A percentile compares a stretch with the other conserved stretches of the same genome.
These are phyloP conservation scores for Limnodromus scolopaceus DNA, from an alignment of 2,797 vertebrate genomes.

Conservation along the genomic window DNA sequence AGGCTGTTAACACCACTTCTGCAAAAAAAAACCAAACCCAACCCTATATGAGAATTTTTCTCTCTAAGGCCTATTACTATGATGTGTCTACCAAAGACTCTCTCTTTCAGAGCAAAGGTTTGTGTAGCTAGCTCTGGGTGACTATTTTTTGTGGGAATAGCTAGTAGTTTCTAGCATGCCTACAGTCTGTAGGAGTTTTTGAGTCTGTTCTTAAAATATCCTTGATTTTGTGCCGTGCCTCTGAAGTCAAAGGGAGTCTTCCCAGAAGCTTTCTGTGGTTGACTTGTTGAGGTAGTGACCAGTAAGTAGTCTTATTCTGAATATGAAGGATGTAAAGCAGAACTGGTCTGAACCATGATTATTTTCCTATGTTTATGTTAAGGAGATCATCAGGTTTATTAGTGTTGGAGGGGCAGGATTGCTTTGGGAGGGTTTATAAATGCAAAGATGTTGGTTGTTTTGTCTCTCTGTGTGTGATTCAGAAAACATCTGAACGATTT, in stretches of 20 bases:
- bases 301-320: not conserved
- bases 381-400: not conserved
- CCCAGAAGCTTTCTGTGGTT: not conserved
- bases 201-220: not conserved
- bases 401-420: not conserved
- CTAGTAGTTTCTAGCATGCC: not conserved
- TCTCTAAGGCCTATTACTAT: not conserved
- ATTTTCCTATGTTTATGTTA: not conserved
- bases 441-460: not conserved
- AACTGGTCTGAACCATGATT: not conserved
- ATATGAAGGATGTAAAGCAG: not conserved
- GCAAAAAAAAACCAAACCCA: not conserved
- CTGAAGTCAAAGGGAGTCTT: not conserved
- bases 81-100: not conserved
- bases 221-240: not conserved
- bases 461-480: accelerated
- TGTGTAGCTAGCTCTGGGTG: not conserved
- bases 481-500: not conserved
- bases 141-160: not conserved
- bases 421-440: not conserved
- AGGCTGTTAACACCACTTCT: not conserved
- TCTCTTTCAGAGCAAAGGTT: not conserved
- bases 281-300: not conserved
- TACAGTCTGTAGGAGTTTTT: not conserved
- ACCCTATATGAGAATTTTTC: not conserved